These are phyloP conservation scores for Pantherophis alleghaniensis DNA, from an alignment of 2,797 vertebrate genomes.

Conservation along the genomic window DNA sequence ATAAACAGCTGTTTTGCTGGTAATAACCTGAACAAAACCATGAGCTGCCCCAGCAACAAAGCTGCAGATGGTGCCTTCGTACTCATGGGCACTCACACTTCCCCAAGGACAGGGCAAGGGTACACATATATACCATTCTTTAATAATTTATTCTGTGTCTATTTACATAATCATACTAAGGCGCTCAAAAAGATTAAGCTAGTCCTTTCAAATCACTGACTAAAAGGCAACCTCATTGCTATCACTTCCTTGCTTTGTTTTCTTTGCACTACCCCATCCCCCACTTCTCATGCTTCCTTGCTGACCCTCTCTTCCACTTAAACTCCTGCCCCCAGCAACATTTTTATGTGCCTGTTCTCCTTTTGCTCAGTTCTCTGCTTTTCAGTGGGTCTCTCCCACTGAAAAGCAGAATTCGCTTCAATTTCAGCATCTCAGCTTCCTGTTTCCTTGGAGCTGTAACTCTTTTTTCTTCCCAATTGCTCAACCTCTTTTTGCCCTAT, in stretches of 20 bases:
- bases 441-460: background rate
- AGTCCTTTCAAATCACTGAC: background rate
- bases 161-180: conserved; percentile 16
- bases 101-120: background rate
- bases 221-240: background rate
- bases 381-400: background rate
- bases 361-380: background rate
- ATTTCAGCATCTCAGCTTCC: background rate
- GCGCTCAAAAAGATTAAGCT: background rate
- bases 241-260: background rate
- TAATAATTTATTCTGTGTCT: conserved; percentile 20
- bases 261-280: background rate
- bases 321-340: background rate
- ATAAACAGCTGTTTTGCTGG: conserved; percentile 5
- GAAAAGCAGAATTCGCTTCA: background rate
- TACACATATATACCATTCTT: background rate
- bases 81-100: background rate
- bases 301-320: background rate
- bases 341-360: background rate
- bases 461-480: background rate
- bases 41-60: background rate
- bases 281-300: background rate
- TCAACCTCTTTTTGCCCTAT: background rate
- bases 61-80: background rate
- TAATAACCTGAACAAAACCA: conserved; percentile 1